A percentile compares a stretch with the other conserved stretches of the same genome.
phyloP scores from a whole-genome alignment of 2,113 vertebrate genomes.

The Myrmecobius fasciatus region DNA sequence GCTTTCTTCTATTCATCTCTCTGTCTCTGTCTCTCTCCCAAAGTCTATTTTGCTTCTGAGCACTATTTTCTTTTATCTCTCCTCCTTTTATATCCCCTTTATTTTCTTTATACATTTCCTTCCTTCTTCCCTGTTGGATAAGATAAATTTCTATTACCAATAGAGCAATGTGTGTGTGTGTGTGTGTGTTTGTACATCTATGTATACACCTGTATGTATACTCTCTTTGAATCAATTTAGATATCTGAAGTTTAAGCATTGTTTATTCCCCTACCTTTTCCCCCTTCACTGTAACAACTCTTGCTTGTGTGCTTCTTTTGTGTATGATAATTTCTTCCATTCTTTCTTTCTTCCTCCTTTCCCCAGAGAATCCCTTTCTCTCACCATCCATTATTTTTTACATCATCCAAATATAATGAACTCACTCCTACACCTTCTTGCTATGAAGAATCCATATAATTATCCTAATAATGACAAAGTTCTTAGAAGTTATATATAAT shows the following conservation, averaged over 20 bases:
- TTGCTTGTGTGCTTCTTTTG: neutral
- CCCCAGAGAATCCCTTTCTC: neutral
- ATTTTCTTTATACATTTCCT: too few species aligned
- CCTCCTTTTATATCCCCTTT: too few species aligned
- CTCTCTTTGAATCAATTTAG: too few species aligned
- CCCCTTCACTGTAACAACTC: neutral
- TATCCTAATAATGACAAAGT: neutral
- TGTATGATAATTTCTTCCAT: neutral
- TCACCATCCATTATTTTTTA: neutral
- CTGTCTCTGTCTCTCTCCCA: too few species aligned
- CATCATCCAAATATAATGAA: neutral
- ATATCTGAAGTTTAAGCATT: too few species aligned
- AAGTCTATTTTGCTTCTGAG: too few species aligned
- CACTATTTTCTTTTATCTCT: too few species aligned
- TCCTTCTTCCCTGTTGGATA: too few species aligned
- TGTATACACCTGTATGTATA: too few species aligned
- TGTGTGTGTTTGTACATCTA: neutral
- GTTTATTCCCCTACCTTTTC: neutral
- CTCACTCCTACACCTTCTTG: neutral
- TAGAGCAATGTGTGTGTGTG: neutral
- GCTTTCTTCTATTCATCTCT: too few species aligned
- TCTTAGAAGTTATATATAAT: neutral
- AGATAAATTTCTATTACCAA: too few species aligned
- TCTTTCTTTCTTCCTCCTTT: neutral
- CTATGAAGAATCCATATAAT: neutral